Evolutionary conservation across 2,797 vertebrate genomes (phyloP).

Genomic region (Limnodromus scolopaceus): DNA sequence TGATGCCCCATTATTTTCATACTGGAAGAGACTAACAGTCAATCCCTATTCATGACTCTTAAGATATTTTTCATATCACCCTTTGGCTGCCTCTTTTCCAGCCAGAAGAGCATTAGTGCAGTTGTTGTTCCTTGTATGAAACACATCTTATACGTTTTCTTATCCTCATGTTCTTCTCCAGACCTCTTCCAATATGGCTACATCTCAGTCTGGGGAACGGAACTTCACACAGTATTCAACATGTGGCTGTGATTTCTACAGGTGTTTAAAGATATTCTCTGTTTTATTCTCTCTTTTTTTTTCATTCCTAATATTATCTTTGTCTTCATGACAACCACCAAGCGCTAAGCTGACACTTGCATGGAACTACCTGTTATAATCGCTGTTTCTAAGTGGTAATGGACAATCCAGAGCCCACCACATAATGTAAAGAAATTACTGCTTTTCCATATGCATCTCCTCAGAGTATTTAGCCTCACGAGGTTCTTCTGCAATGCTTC

Average conservation of each 20-base stretch:
- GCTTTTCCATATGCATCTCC: background rate
- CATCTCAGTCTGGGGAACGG: background rate
- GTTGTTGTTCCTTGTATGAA: background rate
- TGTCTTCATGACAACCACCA: background rate
- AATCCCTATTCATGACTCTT: background rate
- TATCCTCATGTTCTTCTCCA: background rate
- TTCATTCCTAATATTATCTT: background rate
- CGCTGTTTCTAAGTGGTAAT: background rate
- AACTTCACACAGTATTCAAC: background rate
- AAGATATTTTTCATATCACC: background rate
- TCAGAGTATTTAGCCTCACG: background rate
- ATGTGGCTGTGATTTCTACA: background rate
- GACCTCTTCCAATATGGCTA: background rate
- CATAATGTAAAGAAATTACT: background rate
- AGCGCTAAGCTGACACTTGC: background rate
- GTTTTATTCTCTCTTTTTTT: background rate
- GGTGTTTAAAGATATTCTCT: background rate
- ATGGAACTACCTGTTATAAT: background rate
- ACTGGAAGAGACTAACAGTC: background rate
- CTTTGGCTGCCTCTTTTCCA: background rate
- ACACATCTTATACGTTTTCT: background rate
- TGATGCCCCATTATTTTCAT: background rate
- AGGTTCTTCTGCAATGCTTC: background rate
- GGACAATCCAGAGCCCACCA: background rate
- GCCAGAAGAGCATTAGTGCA: background rate